Base-by-base conservation (phyloP, 2,888 invertebrate species). In the Perizoma affinitatum region DNA sequence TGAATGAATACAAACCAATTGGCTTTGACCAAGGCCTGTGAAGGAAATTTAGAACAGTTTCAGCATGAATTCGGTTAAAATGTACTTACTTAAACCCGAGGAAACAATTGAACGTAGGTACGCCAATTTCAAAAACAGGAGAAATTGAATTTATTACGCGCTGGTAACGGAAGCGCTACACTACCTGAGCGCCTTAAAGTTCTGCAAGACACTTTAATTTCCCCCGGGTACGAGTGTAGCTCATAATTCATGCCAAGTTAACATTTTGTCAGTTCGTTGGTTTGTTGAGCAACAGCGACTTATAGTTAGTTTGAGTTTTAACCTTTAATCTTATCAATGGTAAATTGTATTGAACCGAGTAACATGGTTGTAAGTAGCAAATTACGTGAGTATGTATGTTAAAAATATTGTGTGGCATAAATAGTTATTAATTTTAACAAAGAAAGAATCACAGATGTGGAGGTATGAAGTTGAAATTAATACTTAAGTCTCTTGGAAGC, bases 171-270 rank as follows among this genome's bases (percentile, higher is more conserved):
- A 76, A 79, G 46, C 62, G 67, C 66, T 72, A 70, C 81, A 76
- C 75, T 86, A 89, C 88, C 90, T 90, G 87, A 79, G 78, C 82
- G 78, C 84, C 87, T 88, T 87, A 86, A 90, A 90, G 84, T 89
- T 90, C 86, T 86, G 81, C 85, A 88, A 91, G 90, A 87, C 87
- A 88, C 87, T 90, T 89, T 92, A 91, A 92, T 92, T 92, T 92
- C 91, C 91, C 89, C 65, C 64, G 87, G 84, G 88, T 79, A 74
- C 76, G 78, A 81, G 82, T 76, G 82, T 73, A 80, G 77, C 86
- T 88, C 90, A 91, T 92, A 92, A 90, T 89, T 92, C 90, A 91
- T 89, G 86, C 88, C 75, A 78, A 87, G 87, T 88, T 89, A 88
- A 86, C 89, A 85, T 91, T 91, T 89, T 90, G 91, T 90, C 91